phyloP scores from a whole-genome alignment of 2,888 invertebrate species.

The Ennomos erosarius region DNA sequence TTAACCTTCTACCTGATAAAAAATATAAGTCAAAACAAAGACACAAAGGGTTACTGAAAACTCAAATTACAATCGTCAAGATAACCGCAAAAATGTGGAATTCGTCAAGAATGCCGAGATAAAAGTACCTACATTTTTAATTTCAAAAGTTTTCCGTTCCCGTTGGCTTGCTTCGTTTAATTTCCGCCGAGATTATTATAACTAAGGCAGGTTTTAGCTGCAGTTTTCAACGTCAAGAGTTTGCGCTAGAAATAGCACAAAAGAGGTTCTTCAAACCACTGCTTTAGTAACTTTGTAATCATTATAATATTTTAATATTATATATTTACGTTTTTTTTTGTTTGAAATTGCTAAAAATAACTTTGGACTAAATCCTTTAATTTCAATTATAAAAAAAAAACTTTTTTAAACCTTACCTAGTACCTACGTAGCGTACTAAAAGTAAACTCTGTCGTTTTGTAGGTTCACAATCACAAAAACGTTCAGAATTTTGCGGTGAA shows the following conservation, averaged over 20 bases:
- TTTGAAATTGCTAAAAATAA: no score
- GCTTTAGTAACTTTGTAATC: no score
- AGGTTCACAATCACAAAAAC: conserved; percentile 67
- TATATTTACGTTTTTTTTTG: no score
- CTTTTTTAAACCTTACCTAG: neutral
- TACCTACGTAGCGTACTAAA: no score
- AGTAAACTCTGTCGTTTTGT: conserved; percentile 50
- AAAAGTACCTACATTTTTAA: conserved; percentile 68
- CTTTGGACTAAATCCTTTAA: no score
- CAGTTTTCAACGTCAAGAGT: conserved; percentile 32
- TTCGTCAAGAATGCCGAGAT: conserved; percentile 63
- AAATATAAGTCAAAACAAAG: conserved; percentile 23
- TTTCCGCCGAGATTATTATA: conserved; percentile 77
- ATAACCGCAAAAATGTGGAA: conserved; percentile 60
- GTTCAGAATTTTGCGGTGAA: conserved; percentile 69
- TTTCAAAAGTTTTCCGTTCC: conserved; percentile 72
- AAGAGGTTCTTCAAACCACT: conserved; percentile 37
- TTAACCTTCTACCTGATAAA: conserved; percentile 6
- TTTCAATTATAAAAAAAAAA: neutral
- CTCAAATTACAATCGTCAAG: conserved; percentile 56
- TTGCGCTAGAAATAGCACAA: conserved; percentile 38
- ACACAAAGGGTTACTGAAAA: conserved; percentile 48
- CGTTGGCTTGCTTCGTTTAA: conserved; percentile 72
- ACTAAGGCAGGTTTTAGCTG: conserved; percentile 61
- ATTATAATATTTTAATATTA: no score